phyloP scores from a whole-genome alignment of 2,113 vertebrate genomes.

The Gambusia holbrooki region DNA sequence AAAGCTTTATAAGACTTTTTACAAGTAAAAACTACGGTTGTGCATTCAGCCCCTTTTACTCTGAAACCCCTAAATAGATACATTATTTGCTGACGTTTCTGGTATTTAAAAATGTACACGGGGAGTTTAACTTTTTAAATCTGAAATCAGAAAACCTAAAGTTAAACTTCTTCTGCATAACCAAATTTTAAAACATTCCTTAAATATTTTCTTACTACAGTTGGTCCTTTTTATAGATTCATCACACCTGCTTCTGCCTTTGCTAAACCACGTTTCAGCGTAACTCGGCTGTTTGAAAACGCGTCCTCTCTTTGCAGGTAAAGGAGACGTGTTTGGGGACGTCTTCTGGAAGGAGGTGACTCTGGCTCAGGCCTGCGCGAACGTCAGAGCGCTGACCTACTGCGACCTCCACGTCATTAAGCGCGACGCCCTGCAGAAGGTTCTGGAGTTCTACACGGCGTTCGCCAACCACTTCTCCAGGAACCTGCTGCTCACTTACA shows the following conservation, averaged over 20 bases:
- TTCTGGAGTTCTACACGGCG: conserved; percentile 97
- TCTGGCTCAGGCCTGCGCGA: conserved; percentile 95
- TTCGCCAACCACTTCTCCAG: conserved; percentile 98
- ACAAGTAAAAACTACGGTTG: too few species aligned
- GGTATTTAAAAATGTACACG: background rate
- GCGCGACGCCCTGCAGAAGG: conserved; percentile 96
- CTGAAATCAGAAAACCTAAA: background rate
- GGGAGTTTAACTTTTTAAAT: background rate
- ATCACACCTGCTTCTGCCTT: background rate
- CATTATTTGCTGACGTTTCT: too few species aligned
- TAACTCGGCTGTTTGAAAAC: background rate
- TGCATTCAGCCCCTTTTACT: too few species aligned
- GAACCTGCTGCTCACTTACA: conserved; percentile 98
- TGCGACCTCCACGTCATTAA: conserved; percentile 99
- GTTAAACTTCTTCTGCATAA: background rate
- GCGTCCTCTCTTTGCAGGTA: conserved; percentile 80
- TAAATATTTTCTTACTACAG: background rate
- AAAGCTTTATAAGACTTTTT: too few species aligned
- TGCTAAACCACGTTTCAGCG: background rate
- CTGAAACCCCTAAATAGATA: too few species aligned
- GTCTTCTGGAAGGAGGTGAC: conserved; percentile 99
- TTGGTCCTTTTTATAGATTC: background rate
- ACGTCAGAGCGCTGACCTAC: conserved; percentile 96
- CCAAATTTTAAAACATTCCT: background rate
- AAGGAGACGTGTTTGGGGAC: conserved; percentile 98